phyloP scores from a whole-genome alignment of 2,113 vertebrate species.

The Lophotis ruficrista region DNA sequence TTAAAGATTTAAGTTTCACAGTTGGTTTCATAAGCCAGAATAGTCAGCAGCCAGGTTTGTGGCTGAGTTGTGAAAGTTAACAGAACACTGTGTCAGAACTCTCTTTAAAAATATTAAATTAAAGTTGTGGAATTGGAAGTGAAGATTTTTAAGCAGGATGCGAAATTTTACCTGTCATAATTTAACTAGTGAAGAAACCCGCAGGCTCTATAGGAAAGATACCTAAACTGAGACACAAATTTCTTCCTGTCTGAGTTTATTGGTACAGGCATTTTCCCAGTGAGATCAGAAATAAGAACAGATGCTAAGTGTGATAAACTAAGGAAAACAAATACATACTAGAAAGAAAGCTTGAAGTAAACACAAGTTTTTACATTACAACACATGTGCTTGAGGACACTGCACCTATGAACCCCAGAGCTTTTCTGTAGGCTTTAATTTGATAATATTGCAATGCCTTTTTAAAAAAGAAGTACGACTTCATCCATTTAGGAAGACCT shows the following conservation, averaged over 20 bases:
- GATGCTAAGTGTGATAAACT: slow-evolving; percentile 37
- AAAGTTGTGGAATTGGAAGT: not conserved
- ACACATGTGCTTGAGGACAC: not conserved
- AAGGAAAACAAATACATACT: slow-evolving; percentile 44
- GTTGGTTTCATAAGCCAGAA: slow-evolving; percentile 40
- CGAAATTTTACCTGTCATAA: not conserved
- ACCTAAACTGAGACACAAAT: not conserved
- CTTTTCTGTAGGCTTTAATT: not conserved
- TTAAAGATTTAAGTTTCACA: slow-evolving; percentile 65
- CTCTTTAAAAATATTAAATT: slow-evolving; percentile 5
- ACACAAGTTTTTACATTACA: not conserved
- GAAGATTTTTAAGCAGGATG: slow-evolving; percentile 9
- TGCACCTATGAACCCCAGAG: not conserved
- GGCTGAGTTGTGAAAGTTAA: slow-evolving; percentile 47
- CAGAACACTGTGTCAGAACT: slow-evolving; percentile 28
- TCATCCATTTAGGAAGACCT: not conserved
- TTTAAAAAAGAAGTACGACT: not conserved
- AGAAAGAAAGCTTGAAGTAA: slow-evolving; percentile 11
- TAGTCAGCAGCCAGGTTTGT: slow-evolving; percentile 27
- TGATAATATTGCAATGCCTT: not conserved
- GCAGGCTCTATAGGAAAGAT: not conserved
- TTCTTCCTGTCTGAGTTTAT: slow-evolving; percentile 11
- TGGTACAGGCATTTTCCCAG: slow-evolving; percentile 28
- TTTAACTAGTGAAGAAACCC: slow-evolving; percentile 46
- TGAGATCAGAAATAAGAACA: slow-evolving; percentile 45